Base-by-base conservation (phyloP, 2,113 vertebrate species). In the Notarius quadriscutis region DNA sequence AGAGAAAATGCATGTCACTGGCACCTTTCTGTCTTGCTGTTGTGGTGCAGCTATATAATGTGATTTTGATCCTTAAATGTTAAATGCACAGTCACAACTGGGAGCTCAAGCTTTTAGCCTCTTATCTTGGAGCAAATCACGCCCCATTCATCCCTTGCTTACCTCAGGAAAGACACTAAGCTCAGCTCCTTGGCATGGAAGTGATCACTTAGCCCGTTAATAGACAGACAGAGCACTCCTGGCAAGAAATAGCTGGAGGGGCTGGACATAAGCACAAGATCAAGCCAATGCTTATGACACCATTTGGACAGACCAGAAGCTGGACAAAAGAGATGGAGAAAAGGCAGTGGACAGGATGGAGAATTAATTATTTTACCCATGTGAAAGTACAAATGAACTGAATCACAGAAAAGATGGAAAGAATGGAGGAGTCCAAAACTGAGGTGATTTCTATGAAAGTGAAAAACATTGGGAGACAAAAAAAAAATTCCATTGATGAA, bases 381-480 rank as follows among this genome's bases (percentile, higher is more conserved):
- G 82, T 55, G 17, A 55, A 90, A 85, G 78, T 67, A 80, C 55
- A 58, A 7, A 9, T 89, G 77, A 88, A 51, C 5, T n/a, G 53
- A 78, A 57, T 15, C 27, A 60, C 79, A 4, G 50, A 69, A 83
- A 63, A 83, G 65, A 83, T 58, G 58, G 30, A 86, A 85, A 80
- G 41, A 83, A 84, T 62, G 15, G 30, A 30, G 15, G 15, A 72
- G 30, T 41, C 18, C 7, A 41, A 41, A 41, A 20, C 30, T 18
- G 7, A 8, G 30, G 6, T 71, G 67, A 71, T 71, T 34, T 34
- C 27, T 17, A 17, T 34, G 30, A 71, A 72, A 72, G 2, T 18
- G 30, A 71, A 71, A 17, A 63, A n/a, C 20, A 62, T 60, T 62
- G 22, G 25, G 25, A 65, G 22, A 25, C 5, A 7, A 7, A 25